These are phyloP conservation scores for Nothoprocta perdicaria DNA, from an alignment of 2,113 vertebrate species.

Conservation along the genomic window DNA sequence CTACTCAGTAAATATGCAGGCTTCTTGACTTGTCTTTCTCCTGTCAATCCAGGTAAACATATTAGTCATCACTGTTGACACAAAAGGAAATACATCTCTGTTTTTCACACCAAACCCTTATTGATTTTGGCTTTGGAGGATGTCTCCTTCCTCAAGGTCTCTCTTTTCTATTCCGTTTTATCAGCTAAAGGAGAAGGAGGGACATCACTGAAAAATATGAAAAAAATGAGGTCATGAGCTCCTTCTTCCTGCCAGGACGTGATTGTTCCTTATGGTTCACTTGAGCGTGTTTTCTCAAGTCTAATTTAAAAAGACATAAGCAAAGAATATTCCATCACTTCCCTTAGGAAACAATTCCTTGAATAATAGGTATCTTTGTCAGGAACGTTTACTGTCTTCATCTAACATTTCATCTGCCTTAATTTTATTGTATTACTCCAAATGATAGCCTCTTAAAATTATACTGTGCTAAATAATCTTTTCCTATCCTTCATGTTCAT, in stretches of 20 bases:
- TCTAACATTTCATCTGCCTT: background rate
- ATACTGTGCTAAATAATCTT: background rate
- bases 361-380: background rate
- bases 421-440: background rate
- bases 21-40: background rate
- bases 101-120: background rate
- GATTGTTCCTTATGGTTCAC: background rate
- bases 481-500: background rate
- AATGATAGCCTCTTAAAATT: background rate
- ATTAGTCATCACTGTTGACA: background rate
- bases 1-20: background rate
- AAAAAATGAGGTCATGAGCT: background rate
- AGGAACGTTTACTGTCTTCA: background rate
- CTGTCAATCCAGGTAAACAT: background rate
- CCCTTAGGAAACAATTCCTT: background rate
- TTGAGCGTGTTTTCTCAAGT: background rate
- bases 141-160: constrained; percentile 13
- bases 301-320: background rate
- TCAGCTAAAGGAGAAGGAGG: constrained; percentile 7
- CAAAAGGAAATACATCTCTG: background rate
- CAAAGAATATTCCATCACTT: background rate
- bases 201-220: background rate
- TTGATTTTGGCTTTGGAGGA: background rate
- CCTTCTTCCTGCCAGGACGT: background rate
- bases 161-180: constrained; percentile 3